Evolutionary conservation across 2,797 vertebrate genomes (phyloP), one percentile per base, ranked within the genome.

Genomic region (Yasuhikotakia modesta): DNA sequence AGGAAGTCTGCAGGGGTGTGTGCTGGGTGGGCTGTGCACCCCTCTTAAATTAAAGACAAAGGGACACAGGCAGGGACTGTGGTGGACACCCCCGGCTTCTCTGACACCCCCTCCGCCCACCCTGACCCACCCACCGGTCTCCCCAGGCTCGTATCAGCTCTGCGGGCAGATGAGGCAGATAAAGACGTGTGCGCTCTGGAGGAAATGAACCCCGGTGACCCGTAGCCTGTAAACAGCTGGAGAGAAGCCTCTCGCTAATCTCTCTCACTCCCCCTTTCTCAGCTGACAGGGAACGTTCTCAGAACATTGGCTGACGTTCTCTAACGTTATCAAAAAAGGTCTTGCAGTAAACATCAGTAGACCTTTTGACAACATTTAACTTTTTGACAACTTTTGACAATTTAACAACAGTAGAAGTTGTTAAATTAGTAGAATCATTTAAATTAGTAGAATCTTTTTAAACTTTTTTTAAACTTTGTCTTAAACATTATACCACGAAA

Each of bases 81-180:
- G 57, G 52, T 71, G 81, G 76, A 73, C 73, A 46, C 22, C 61
- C 64, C n/a, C 45, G 1, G 14, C 0, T 45, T 22, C 67, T 30
- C 24, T 2, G 30, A 48, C 46, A 48, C n/a, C 52, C 50, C 76
- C 67, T 68, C 65, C 85, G 76, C 76, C 65, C 13, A 24, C 52
- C 81, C 70, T 81, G 80, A 72, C 75, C 0, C 82, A 88, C 86
- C 87, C 88, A 87, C 83, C 87, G 85, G 87, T 68, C 88, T n/a
- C 87, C 88, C 88, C 86, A 80, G 87, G 83, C 87, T 88, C 88
- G 85, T 87, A 79, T 86, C 82, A 86, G 88, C 83, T 86, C 85
- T 69, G 81, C 86, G 87, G 84, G 86, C 88, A 83, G 88, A 91
- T 92, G 91, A 91, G 90, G 89, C 90, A 88, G 91, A 90, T 89